Evolutionary conservation across 2,888 invertebrate genomes (phyloP).

Genomic region (Eretmocerus hayati): DNA sequence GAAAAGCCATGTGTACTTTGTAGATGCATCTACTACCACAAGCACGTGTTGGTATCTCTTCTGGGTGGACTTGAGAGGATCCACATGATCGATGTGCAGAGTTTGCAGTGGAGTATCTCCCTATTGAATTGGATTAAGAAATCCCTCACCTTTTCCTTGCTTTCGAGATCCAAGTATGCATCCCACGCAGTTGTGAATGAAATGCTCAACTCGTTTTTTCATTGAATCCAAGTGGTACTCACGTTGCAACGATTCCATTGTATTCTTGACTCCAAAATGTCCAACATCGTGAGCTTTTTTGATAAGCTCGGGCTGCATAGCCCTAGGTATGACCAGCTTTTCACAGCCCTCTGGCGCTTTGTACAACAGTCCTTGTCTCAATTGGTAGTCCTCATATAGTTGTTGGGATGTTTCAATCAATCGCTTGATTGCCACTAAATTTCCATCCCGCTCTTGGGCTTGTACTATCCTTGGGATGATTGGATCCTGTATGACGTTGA

Average conservation of each 20-base stretch:
- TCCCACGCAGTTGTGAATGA: not conserved
- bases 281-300: not conserved
- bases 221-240: not conserved
- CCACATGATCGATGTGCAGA: too few relatives aligned
- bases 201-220: not conserved
- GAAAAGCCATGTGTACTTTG: too few relatives aligned
- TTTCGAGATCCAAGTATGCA: constrained; percentile 1
- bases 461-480: not conserved
- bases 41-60: constrained; percentile 23
- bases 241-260: not conserved
- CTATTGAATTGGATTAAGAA: constrained; percentile 18
- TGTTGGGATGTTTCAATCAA: not conserved
- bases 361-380: not conserved
- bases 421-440: not conserved
- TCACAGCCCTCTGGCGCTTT: not conserved
- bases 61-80: too few relatives aligned
- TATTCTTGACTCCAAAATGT: not conserved
- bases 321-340: not conserved
- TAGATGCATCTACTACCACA: too few relatives aligned
- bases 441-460: not conserved
- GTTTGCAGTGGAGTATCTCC: constrained; percentile 24
- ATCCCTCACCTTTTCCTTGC: not conserved
- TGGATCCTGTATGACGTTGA: not conserved
- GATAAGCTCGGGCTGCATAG: not conserved
- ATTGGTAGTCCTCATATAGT: not conserved